These are phyloP conservation scores for Bellardia bayeri DNA, from an alignment of 2,888 invertebrate species.

Conservation along the genomic window DNA sequence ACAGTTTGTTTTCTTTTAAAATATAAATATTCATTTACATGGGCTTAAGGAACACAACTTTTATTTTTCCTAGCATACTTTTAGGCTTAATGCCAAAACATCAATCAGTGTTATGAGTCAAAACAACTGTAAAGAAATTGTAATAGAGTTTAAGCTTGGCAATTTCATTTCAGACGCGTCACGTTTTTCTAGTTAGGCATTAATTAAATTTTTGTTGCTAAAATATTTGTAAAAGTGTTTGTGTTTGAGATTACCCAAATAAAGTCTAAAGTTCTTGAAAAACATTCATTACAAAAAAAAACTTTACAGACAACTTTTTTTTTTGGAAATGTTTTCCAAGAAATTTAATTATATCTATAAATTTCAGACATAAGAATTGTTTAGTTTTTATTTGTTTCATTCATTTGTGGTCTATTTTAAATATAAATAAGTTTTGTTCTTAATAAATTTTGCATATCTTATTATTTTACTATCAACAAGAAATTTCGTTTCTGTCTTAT, in stretches of 20 bases:
- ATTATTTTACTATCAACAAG: no score
- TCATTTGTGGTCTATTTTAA: no score
- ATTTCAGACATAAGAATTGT: no score
- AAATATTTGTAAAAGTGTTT: not conserved
- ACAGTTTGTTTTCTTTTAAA: not conserved
- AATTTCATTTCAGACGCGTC: slow-evolving; percentile 42
- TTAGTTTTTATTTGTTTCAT: no score
- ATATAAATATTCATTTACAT: not conserved
- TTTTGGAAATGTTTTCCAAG: no score
- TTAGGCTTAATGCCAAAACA: slow-evolving; percentile 66
- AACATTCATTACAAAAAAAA: no score
- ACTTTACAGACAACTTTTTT: no score
- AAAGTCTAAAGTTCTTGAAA: no score
- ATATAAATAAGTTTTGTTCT: no score
- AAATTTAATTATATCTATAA: no score
- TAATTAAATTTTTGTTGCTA: not conserved
- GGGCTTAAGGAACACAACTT: not conserved
- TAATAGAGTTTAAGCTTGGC: slow-evolving; percentile 11
- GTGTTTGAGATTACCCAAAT: no score
- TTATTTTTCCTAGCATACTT: slow-evolving; percentile 40
- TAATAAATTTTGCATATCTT: no score
- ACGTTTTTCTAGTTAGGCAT: slow-evolving; percentile 55
- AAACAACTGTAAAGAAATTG: not conserved
- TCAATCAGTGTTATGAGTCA: slow-evolving; percentile 54
- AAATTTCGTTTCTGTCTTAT: not conserved